Evolutionary conservation across 2,888 invertebrate species (phyloP), one percentile per base, ranked within the genome.

Genomic region (Dynastes hyllus): DNA sequence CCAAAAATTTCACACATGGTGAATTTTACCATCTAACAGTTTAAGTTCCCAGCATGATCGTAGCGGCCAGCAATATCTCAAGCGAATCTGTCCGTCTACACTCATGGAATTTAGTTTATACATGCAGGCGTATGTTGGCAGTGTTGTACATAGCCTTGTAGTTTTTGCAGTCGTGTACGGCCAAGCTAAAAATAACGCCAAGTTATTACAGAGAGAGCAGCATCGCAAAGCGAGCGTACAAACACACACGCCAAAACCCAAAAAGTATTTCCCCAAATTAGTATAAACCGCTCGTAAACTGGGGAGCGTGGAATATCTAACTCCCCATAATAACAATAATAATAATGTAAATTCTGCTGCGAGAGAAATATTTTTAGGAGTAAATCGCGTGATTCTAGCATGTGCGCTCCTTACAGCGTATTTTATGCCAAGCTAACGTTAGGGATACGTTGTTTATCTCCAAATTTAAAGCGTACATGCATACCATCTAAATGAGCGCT

Each of bases 341-440:
- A 58, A 58, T 58, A 58, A 58, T n/a, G 55, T 58, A 58, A 58
- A 58, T 22, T 6, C 55, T 58, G 55, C 22, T 58, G 55, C 6
- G 55, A 58, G 55, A 5, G n/a, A 58, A 58, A 58, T 58, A 58
- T 58, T 58, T 58, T 58, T 58, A 58, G 55, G 16, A 58, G 16
- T 58, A 58, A 58, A 58, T 58, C 55, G 27, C 55, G 55, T 58
- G 55, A 58, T 58, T 58, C 55, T 58, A 58, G 9, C 55, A 58
- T 58, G 55, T 58, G 55, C 53, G 13, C 8, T 58, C n/a, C 22
- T 16, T 58, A 22, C 8, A 22, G 22, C n/a, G 55, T 58, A 4
- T 22, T 8, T 58, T 22, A 58, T 58, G 55, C 55, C 55, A 58
- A 22, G 5, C 55, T 22, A 58, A 58, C 55, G 55, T 58, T 22